phyloP scores from a whole-genome alignment of 2,888 invertebrate genomes.

The Pterostichus niger region DNA sequence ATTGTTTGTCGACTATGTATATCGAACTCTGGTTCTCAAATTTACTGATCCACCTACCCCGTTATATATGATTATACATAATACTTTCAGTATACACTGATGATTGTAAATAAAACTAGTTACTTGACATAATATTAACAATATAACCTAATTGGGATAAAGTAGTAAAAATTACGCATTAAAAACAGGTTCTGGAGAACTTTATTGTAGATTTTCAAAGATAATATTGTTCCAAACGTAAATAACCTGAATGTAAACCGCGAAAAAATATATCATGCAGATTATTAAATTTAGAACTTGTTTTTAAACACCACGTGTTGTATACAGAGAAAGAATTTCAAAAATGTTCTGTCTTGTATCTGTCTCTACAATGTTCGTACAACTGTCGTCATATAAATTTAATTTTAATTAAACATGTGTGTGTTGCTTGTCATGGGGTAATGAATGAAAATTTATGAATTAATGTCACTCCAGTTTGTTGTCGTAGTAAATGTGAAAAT shows the following conservation, averaged over 20 bases:
- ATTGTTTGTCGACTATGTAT: no score
- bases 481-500: slow-evolving; percentile 26
- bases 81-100: no score
- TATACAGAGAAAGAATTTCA: slow-evolving; percentile 20
- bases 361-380: background rate
- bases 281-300: slow-evolving; percentile 23
- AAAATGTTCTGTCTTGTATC: background rate
- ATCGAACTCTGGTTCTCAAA: no score
- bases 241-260: slow-evolving; percentile 21
- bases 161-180: no score
- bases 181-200: no score
- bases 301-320: slow-evolving; percentile 8
- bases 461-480: slow-evolving; percentile 18
- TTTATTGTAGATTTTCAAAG: slow-evolving; percentile 5
- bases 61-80: no score
- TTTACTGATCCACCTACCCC: no score
- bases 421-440: background rate
- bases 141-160: no score
- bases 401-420: slow-evolving; percentile 32
- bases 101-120: no score
- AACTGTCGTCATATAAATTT: slow-evolving; percentile 4
- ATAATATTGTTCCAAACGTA: slow-evolving; percentile 12
- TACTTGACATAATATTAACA: no score
- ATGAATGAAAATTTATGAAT: slow-evolving; percentile 39
- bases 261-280: slow-evolving; percentile 11